phyloP scores from a whole-genome alignment of 2,797 vertebrate genomes.

The Linurgus olivaceus region DNA sequence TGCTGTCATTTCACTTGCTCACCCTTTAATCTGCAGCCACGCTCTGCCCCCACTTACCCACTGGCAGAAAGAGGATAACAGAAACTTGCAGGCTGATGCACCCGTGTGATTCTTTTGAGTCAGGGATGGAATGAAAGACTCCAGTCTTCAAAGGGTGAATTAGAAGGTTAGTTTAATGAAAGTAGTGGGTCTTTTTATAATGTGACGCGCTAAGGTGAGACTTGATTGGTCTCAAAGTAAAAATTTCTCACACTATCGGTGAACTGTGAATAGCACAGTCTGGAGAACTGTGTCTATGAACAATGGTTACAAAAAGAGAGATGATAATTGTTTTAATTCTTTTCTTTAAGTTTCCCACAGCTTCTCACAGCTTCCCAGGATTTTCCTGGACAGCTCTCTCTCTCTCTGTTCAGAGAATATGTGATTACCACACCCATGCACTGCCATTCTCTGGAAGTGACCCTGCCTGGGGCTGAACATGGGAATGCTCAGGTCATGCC shows the following conservation, averaged over 20 bases:
- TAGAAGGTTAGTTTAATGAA: background rate
- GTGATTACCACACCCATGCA: accelerated
- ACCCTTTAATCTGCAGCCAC: background rate
- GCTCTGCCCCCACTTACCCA: background rate
- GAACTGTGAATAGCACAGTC: background rate
- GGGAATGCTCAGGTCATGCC: background rate
- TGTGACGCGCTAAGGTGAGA: background rate
- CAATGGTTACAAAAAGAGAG: background rate
- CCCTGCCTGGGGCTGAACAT: background rate
- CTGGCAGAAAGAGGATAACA: background rate
- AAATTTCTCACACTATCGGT: background rate
- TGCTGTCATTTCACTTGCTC: background rate
- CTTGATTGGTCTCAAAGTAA: background rate
- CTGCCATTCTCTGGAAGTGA: background rate
- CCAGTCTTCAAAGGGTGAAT: background rate
- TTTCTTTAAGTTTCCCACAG: background rate
- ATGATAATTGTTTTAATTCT: background rate
- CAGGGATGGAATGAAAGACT: background rate
- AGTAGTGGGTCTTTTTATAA: background rate
- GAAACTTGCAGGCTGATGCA: background rate
- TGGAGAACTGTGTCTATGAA: background rate
- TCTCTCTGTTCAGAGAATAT: background rate
- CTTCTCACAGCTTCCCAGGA: background rate
- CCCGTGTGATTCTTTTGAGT: accelerated
- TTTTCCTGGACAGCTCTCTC: background rate